Evolutionary conservation across 2,797 vertebrate species (phyloP), one percentile per base, ranked within the genome.

Genomic region (Pipistrellus pipistrellus): DNA sequence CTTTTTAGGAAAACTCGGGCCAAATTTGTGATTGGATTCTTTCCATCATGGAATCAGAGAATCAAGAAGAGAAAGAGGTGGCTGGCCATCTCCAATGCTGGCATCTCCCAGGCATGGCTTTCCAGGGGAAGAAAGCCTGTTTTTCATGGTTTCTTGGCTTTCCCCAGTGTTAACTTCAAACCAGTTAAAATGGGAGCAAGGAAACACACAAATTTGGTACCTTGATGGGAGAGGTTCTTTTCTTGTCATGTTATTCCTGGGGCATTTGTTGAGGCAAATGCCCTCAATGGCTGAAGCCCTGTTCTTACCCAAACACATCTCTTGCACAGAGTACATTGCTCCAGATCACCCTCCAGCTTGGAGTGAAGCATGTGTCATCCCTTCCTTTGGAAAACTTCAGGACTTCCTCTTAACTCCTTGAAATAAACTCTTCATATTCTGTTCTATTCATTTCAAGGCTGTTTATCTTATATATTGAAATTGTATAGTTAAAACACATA

Each of bases 1-100:
- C 20, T 85, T 95, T 95, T 96, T 84, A 69, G 46, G 48, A 46
- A 82, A 71, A 82, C 18, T 30, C 75, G 64, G 82, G 93, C 76
- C 71, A 90, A 94, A 53, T 55, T 75, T 94, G 78, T 86, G 94
- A 90, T 90, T 82, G 82, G 71, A 57, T 48, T 81, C 55, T 66
- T 80, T 32, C 81, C 64, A 25, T 76, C 53, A 35, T 64, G 48
- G 41, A 23, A n/a, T 76, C 71, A 41, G 81, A 48, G 48, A 27
- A 6, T 23, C 17, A 25, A 46, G 75, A 69, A 32, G 53, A 82
- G 32, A 66, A 55, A 11, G 35, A 51, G 23, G 51, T 11, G 41
- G 27, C 11, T 51, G 32, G 59, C 44, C 44, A 48, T 59, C 41
- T 80, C 77, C 68, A 71, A 27, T 30, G 0, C 38, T 59, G 55